A percentile compares a stretch with the other conserved stretches of the same genome.
phyloP scores from a whole-genome alignment of 2,113 vertebrate species.

The Phylloscopus trochiloides region DNA sequence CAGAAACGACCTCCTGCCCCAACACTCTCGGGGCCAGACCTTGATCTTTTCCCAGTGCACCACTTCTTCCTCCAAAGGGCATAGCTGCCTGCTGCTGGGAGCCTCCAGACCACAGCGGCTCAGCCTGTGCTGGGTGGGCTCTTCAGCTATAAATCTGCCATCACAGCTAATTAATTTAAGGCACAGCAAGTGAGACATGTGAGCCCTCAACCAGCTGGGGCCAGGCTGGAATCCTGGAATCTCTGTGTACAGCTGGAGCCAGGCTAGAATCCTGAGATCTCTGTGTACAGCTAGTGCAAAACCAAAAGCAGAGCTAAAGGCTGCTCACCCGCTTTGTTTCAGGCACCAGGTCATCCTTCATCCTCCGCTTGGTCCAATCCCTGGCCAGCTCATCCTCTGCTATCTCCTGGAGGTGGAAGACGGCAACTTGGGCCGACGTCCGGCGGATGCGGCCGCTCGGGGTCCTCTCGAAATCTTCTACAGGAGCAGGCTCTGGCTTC shows the following conservation, averaged over 20 bases:
- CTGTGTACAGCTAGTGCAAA: rapidly evolving
- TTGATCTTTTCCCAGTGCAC: background rate
- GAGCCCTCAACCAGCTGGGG: background rate
- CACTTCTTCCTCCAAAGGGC: background rate
- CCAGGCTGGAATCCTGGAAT: background rate
- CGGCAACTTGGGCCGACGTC: conserved; percentile 91
- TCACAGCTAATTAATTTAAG: background rate
- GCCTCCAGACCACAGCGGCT: background rate
- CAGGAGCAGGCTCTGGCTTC: conserved; percentile 53
- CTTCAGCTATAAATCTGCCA: background rate
- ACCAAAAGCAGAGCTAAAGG: background rate
- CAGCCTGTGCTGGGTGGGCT: background rate
- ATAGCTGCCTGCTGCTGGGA: background rate
- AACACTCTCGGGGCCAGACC: background rate
- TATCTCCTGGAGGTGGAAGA: conserved; percentile 98
- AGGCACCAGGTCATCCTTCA: conserved; percentile 95
- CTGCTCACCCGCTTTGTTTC: conserved; percentile 89
- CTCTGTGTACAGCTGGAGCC: background rate
- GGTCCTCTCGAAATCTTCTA: conserved; percentile 89
- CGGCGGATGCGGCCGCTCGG: conserved; percentile 93
- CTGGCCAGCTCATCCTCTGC: conserved; percentile 92
- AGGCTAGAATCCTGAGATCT: background rate
- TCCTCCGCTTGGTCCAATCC: conserved; percentile 92
- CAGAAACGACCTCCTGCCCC: background rate
- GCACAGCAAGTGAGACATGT: background rate